Conservation (phyloP, 2,113 vertebrate genomes). For the Cottus gobio region DNA sequence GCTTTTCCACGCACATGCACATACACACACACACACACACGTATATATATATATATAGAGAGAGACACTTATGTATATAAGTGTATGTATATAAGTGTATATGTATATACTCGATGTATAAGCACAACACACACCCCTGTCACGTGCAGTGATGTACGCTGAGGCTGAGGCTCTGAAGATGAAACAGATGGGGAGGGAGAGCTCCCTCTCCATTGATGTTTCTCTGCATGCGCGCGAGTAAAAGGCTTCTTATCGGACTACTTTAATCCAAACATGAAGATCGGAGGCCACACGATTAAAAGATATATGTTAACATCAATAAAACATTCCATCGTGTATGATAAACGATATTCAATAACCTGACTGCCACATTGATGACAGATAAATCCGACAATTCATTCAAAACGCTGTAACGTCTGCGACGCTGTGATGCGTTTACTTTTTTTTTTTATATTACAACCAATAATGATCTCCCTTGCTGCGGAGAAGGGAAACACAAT, state of each 20-base stretch:
- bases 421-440: neutral
- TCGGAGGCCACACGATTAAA: neutral
- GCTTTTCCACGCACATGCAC: slow-evolving; percentile 3
- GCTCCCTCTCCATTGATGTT: slow-evolving; percentile 53
- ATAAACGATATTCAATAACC: neutral
- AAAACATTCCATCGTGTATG: neutral
- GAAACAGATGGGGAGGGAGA: slow-evolving; percentile 49
- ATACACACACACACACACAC: neutral
- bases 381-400: slow-evolving; percentile 11
- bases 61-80: slow-evolving; percentile 4
- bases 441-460: slow-evolving; percentile 30
- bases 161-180: slow-evolving; percentile 26
- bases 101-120: neutral
- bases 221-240: slow-evolving; percentile 38
- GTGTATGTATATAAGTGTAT: too few species aligned
- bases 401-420: slow-evolving; percentile 7
- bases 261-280: slow-evolving; percentile 4
- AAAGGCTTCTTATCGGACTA: neutral
- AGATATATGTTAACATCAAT: neutral
- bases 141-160: slow-evolving; percentile 56
- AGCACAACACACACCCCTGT: slow-evolving; percentile 1
- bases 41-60: too few species aligned
- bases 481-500: slow-evolving; percentile 66
- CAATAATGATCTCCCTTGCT: slow-evolving; percentile 27
- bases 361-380: neutral